Conservation (phyloP, 2,797 vertebrate species). For the Enteromius treurensis region DNA sequence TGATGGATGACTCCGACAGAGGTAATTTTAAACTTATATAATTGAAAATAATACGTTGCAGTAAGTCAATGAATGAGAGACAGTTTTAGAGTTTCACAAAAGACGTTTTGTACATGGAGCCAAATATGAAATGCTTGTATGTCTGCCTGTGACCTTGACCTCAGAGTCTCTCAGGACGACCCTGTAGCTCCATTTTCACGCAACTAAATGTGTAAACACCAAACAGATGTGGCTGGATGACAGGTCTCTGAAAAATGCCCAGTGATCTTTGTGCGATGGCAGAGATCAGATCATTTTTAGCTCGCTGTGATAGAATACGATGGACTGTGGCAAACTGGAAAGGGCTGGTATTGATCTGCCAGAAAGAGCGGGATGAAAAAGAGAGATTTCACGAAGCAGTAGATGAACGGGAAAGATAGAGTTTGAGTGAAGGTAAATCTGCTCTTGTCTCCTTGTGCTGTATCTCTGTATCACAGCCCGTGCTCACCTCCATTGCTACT, state of each 20-base stretch:
- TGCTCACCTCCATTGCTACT: constrained; percentile 49
- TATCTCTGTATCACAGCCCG: constrained; percentile 27
- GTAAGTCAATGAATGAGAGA: constrained; percentile 8
- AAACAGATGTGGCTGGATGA: constrained; percentile 45
- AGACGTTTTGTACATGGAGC: neutral
- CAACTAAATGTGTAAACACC: constrained; percentile 45
- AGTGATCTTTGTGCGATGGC: constrained; percentile 33
- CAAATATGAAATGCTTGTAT: constrained; percentile 23
- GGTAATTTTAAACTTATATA: constrained; percentile 28
- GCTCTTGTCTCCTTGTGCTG: constrained; percentile 31
- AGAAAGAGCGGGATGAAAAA: constrained; percentile 30
- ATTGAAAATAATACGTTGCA: constrained; percentile 42
- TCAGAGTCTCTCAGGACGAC: constrained; percentile 39
- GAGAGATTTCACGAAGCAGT: constrained; percentile 32
- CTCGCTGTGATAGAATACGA: constrained; percentile 17
- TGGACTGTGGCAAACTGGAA: constrained; percentile 42
- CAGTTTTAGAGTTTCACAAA: constrained; percentile 21
- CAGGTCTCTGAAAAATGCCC: constrained; percentile 37
- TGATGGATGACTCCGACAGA: constrained; percentile 54
- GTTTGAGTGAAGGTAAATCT: constrained; percentile 44
- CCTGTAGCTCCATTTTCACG: constrained; percentile 34
- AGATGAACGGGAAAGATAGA: constrained; percentile 32
- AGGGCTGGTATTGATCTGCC: constrained; percentile 38
- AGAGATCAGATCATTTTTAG: constrained; percentile 42
- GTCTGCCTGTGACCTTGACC: constrained; percentile 34